Evolutionary conservation across 2,888 invertebrate species (phyloP).

Genomic region (Apamea monoglypha): DNA sequence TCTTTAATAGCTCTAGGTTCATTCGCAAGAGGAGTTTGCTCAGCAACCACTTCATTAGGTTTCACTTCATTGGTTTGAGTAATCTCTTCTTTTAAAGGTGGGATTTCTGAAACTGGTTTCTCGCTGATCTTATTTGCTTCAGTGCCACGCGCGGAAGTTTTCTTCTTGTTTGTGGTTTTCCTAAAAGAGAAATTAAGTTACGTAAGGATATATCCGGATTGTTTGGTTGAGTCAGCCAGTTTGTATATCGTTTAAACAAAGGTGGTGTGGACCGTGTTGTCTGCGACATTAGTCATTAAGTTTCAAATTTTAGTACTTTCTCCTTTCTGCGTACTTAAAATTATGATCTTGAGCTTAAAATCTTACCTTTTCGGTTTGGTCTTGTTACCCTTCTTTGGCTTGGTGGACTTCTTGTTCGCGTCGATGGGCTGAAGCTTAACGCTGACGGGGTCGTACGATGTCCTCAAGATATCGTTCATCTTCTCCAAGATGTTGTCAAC

Average conservation of each 20-base stretch:
- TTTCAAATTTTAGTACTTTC: constrained; percentile 47
- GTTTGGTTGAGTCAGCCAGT: constrained; percentile 31
- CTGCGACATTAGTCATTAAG: constrained; percentile 13
- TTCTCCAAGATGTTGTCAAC: constrained; percentile 95
- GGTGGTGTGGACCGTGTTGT: neutral
- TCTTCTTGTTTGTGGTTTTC: constrained; percentile 83
- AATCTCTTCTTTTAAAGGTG: constrained; percentile 75
- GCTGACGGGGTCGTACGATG: constrained; percentile 96
- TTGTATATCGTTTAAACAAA: constrained; percentile 25
- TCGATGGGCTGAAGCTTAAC: constrained; percentile 92
- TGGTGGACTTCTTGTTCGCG: constrained; percentile 88
- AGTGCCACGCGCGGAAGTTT: constrained; percentile 82
- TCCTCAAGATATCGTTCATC: constrained; percentile 94
- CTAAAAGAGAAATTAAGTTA: constrained; percentile 71
- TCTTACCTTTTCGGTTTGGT: constrained; percentile 83
- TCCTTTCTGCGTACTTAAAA: constrained; percentile 9
- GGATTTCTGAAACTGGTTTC: constrained; percentile 71
- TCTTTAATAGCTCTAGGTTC: constrained; percentile 83
- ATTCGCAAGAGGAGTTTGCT: constrained; percentile 60
- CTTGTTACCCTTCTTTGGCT: constrained; percentile 85
- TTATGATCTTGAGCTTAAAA: neutral
- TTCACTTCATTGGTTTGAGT: constrained; percentile 69
- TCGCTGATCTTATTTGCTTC: constrained; percentile 73
- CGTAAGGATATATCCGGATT: constrained; percentile 39
- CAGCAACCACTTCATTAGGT: constrained; percentile 63